Base-by-base conservation (phyloP, 2,113 vertebrate species). In the Antigone vipio region DNA sequence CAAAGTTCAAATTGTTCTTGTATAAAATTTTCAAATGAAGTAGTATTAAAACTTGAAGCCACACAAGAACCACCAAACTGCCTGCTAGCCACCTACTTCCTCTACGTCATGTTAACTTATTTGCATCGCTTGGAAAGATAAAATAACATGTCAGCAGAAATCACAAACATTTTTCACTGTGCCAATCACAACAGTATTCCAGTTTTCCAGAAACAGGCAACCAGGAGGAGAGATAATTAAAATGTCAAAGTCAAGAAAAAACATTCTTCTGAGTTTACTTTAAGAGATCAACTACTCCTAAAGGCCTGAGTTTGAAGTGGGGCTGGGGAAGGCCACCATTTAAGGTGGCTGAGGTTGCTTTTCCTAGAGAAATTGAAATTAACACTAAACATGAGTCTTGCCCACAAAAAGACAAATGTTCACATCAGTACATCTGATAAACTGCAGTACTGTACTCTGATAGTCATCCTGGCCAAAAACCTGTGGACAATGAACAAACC, bases 21-120 rank as follows among this genome's bases (percentile, higher is more conserved):
- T 97, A 98, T 55, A 98, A 98, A 97, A 97, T 96, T 95, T 97
- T 67, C 79, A 96, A 96, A 96, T 74, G 21, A 94, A 85, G 83
- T 95, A 94, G 83, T 94, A 96, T 77, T 97, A 84, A 95, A 96
- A 96, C 59, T 83, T 79, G n/a, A 97, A 96, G 50, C 24, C 24
- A 89, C 29, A n/a, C 26, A 78, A 53, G 29, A 81, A 88, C 7
- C 80, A 85, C 16, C 68, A 80, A 96, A 82, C 38, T 52, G 69
- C 40, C 45, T 73, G 30, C 76, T 59, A 88, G 63, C 27, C 42
- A 85, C 27, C 18, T n/a, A 89, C 62, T 85, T 97, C 91, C 91
- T 92, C 85, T 87, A 68, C 32, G 97, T 93, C 63, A 68, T 84
- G 58, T 84, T 93, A 97, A 96, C 38, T 92, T 69, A 69, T 69